Percentiles rank a stretch among this genome's conserved stretches.
Conservation (phyloP, 30 jellyfish, hydroid and myxozoan genomes). For the Clytia hemisphaerica region DNA sequence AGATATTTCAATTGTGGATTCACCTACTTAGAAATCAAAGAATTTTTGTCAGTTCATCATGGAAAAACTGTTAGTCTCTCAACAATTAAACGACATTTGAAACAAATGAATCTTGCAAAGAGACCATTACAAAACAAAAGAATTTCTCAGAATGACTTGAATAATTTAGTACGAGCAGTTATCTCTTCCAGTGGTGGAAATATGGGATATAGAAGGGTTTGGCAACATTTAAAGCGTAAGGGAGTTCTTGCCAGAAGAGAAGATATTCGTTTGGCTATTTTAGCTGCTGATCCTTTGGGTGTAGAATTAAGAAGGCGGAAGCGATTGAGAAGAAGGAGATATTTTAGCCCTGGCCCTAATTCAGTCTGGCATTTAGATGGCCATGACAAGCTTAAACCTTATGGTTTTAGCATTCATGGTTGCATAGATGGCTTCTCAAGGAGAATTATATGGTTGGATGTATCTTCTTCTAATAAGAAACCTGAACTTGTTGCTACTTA, state of each 20-base stretch:
- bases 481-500: conserved; percentile 26
- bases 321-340: conserved; percentile 32
- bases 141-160: conserved; percentile 21
- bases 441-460: conserved; percentile 41
- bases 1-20: conserved; percentile 29
- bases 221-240: conserved; percentile 26
- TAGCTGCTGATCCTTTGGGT: conserved; percentile 41
- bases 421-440: conserved; percentile 51
- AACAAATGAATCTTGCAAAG: conserved; percentile 6
- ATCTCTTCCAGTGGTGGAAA: conserved; percentile 26
- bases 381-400: conserved; percentile 36
- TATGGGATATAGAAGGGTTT: conserved; percentile 31
- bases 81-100: conserved; percentile 40
- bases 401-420: conserved; percentile 36
- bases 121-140: conserved; percentile 8
- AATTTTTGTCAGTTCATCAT: conserved; percentile 30
- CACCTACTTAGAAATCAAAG: conserved; percentile 39
- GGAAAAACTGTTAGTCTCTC: conserved; percentile 31
- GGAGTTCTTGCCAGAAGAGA: conserved; percentile 21
- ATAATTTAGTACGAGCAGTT: not conserved
- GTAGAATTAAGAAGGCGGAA: conserved; percentile 18
- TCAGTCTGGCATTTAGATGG: conserved; percentile 44
- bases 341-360: conserved; percentile 39
- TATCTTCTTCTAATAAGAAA: conserved; percentile 11
- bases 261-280: no score